These are phyloP conservation scores for Actenoides hombroni DNA, from an alignment of 2,113 vertebrate genomes.

Conservation along the genomic window DNA sequence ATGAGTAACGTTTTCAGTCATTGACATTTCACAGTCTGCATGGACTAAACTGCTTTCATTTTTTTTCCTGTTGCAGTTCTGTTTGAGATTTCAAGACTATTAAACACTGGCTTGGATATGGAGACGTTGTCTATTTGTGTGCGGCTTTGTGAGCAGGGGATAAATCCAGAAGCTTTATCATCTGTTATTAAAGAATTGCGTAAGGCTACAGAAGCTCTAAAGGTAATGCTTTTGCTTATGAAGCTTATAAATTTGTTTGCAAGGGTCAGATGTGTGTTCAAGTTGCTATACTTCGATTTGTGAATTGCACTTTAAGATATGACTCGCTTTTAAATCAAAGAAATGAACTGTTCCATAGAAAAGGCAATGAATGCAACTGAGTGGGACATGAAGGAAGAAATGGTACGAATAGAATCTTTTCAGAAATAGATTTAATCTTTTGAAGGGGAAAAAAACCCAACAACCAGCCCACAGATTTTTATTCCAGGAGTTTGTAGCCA, in stretches of 20 bases:
- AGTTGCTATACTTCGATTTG: background rate
- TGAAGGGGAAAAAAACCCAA: background rate
- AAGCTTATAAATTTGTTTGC: background rate
- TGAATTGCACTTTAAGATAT: background rate
- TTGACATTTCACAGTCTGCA: background rate
- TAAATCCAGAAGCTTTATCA: conserved; percentile 95
- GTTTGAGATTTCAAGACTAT: conserved; percentile 93
- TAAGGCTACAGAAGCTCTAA: conserved; percentile 90
- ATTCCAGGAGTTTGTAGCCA: background rate
- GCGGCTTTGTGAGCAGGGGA: conserved; percentile 95
- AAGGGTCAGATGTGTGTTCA: background rate
- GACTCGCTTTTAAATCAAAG: background rate
- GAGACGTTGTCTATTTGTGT: conserved; percentile 97
- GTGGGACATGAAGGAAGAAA: background rate
- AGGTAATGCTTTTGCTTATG: conserved; percentile 75
- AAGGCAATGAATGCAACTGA: background rate
- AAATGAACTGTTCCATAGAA: background rate
- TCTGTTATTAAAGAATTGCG: conserved; percentile 96
- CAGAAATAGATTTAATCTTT: background rate
- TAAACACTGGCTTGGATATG: conserved; percentile 97
- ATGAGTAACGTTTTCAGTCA: background rate
- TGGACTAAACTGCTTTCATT: background rate
- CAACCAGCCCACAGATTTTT: background rate
- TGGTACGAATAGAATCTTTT: background rate
- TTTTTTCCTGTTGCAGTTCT: conserved; percentile 78